phyloP scores from a whole-genome alignment of 92 coral and sea anemone genomes.

The Parazoanthus darwini region DNA sequence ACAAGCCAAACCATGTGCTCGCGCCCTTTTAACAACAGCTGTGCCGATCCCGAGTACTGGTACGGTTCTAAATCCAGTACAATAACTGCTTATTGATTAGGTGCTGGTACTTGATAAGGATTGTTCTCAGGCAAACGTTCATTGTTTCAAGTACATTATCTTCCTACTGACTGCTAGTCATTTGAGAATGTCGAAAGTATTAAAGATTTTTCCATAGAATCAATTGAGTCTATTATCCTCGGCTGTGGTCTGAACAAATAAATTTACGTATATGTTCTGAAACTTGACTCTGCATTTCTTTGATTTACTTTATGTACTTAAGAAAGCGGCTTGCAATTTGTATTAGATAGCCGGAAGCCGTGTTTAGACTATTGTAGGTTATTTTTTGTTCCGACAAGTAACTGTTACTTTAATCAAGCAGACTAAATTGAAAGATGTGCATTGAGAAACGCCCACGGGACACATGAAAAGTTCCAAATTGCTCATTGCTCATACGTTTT shows the following conservation, averaged over 20 bases:
- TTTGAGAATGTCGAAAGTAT: neutral
- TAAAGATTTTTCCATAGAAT: neutral
- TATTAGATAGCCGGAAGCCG: neutral
- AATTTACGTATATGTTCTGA: neutral
- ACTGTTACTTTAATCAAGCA: conserved; percentile 1
- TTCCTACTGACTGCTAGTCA: neutral
- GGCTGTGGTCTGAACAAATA: neutral
- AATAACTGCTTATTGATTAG: conserved; percentile 18
- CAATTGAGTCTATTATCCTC: neutral
- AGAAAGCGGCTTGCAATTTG: neutral
- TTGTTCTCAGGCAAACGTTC: conserved; percentile 12
- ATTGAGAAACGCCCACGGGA: neutral
- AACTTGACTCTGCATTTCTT: neutral
- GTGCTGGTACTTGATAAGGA: neutral
- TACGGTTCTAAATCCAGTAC: neutral
- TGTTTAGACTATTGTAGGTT: neutral
- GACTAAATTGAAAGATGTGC: neutral
- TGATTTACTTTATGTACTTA: neutral
- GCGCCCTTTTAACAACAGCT: conserved; percentile 14
- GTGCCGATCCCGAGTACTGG: conserved; percentile 35
- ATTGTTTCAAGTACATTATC: conserved; percentile 1
- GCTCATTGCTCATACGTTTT: conserved; percentile 3
- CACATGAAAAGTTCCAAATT: neutral
- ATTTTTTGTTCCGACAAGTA: neutral
- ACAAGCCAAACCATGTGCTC: conserved; percentile 34